These are phyloP conservation scores for Drosophila formosana DNA, from an alignment of 2,888 invertebrate species.

Conservation along the genomic window DNA sequence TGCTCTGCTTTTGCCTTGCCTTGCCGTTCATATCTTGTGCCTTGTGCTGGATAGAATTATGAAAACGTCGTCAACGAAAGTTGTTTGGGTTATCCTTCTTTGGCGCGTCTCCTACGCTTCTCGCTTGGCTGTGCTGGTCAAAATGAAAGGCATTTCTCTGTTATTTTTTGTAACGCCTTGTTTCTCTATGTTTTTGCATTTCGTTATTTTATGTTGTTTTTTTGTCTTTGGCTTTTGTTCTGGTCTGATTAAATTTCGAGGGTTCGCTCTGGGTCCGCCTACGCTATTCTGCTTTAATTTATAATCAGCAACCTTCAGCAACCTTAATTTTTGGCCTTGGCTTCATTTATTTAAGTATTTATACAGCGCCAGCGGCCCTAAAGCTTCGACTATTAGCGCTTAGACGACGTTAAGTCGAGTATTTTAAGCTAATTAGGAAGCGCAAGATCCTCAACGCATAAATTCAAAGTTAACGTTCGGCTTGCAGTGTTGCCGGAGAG, in stretches of 20 bases:
- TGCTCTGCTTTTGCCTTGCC: constrained; percentile 13
- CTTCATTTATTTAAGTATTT: constrained; percentile 32
- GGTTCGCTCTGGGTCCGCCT: constrained; percentile 32
- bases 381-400: constrained; percentile 26
- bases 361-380: constrained; percentile 9
- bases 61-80: constrained; percentile 53
- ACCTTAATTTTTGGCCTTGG: constrained; percentile 35
- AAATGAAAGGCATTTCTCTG: constrained; percentile 36
- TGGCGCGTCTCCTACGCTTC: constrained; percentile 8
- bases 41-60: constrained; percentile 49
- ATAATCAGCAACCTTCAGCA: constrained; percentile 30
- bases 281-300: constrained; percentile 38
- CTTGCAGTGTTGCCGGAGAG: neutral
- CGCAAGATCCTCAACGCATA: neutral
- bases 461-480: constrained; percentile 10
- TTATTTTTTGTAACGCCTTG: constrained; percentile 50
- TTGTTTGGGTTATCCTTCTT: constrained; percentile 40
- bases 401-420: constrained; percentile 12
- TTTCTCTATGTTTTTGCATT: constrained; percentile 37
- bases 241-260: constrained; percentile 63
- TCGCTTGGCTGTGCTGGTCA: constrained; percentile 20
- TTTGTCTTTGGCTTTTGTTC: constrained; percentile 37
- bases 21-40: constrained; percentile 28
- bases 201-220: constrained; percentile 20
- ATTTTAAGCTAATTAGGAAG: constrained; percentile 31